Evolutionary conservation across 1,140 invertebrate species (phyloP), one percentile per base, ranked within the genome.

Genomic region (Drosophila ananassae): DNA sequence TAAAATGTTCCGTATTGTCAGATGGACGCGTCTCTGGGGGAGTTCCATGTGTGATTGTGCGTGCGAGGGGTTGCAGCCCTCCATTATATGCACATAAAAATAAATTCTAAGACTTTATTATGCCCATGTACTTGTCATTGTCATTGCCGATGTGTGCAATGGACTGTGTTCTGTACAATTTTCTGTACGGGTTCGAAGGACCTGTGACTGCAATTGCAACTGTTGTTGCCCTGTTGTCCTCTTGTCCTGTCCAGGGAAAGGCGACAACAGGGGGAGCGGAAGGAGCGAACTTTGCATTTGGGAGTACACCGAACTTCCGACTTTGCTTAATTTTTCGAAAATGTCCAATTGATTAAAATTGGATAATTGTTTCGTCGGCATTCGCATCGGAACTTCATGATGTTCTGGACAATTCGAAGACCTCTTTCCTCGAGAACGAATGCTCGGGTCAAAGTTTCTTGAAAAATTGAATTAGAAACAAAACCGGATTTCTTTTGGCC

Each of bases 91-190:
- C 72, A 77, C 83, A 89, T 89, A 89, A 89, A 89, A 89, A 89
- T 89, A 89, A 89, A 89, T 89, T 89, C 79, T 75, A 83, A 89
- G 83, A 89, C 79, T 89, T 87, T 87, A 87, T 87, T 87, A 89
- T 89, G 75, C 75, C 83, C 84, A 87, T 89, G 83, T 87, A 77
- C 82, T 89, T 87, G 82, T 77, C 74, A 71, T 73, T 72, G 62
- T 68, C 34, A 56, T 74, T 78, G 63, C 71, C 64, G 63, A 79
- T 84, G 67, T 87, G 83, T 89, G 75, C 83, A 89, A 89, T 83
- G 79, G 83, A 73, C 79, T 83, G 76, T 87, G 63, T 59, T 56
- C 56, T 53, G 64, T 50, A 34, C 53, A 67, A 39, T 60, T 32
- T 66, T 44, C 25, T 13, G 50, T 6, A 9, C 9, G 32, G 48